phyloP scores from a whole-genome alignment of 2,113 vertebrate species.

The Ornithorhynchus anatinus region DNA sequence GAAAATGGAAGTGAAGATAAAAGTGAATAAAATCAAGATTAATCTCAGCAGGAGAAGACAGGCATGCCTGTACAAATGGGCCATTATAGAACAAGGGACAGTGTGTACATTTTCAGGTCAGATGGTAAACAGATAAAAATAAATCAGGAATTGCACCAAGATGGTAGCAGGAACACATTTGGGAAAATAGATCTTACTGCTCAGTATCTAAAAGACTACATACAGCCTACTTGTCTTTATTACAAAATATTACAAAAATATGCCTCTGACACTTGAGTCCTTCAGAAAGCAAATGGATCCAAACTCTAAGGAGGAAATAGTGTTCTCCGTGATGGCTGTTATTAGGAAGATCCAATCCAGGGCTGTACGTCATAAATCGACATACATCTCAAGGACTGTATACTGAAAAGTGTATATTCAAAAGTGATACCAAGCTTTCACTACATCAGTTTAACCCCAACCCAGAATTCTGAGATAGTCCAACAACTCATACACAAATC shows the following conservation, averaged over 20 bases:
- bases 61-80: conserved; percentile 17
- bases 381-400: neutral
- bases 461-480: too few species aligned
- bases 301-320: neutral
- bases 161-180: neutral
- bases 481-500: too few species aligned
- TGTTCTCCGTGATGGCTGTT: neutral
- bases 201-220: conserved; percentile 12
- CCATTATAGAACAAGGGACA: conserved; percentile 24
- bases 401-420: neutral
- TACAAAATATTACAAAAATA: conserved; percentile 23
- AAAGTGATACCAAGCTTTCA: too few species aligned
- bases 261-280: neutral
- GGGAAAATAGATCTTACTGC: conserved; percentile 39
- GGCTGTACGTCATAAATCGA: neutral
- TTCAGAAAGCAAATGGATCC: conserved; percentile 42
- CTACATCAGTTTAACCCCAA: too few species aligned
- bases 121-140: conserved; percentile 44
- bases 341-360: too few species aligned
- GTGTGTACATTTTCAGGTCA: conserved; percentile 24
- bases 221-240: neutral
- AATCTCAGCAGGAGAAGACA: neutral
- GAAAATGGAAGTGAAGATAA: conserved; percentile 24
- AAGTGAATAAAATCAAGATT: conserved; percentile 18
- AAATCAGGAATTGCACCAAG: conserved; percentile 24